Conservation (phyloP, 2,888 invertebrate genomes). For the Syrista parreyssii region DNA sequence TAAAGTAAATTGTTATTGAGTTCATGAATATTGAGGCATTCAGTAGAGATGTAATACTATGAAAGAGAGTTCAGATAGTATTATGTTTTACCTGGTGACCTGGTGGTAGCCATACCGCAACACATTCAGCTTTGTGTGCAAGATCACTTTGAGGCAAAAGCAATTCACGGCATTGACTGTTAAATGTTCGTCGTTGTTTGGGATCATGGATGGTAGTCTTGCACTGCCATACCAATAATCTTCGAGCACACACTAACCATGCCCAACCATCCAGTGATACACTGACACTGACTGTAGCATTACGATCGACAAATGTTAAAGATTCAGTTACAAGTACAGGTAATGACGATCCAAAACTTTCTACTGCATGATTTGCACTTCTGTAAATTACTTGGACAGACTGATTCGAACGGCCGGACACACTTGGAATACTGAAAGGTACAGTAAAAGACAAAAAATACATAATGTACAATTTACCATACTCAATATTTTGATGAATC, state of each 20-base stretch:
- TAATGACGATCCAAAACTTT: conserved; percentile 83
- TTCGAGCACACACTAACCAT: conserved; percentile 87
- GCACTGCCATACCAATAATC: conserved; percentile 87
- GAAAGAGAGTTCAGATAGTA: background rate
- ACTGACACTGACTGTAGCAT: conserved; percentile 72
- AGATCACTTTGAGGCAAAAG: conserved; percentile 92
- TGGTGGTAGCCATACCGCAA: conserved; percentile 75
- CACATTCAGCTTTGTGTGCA: conserved; percentile 88
- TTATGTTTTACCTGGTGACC: conserved; percentile 67
- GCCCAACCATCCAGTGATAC: conserved; percentile 80
- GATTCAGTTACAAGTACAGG: conserved; percentile 92
- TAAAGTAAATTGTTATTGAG: background rate
- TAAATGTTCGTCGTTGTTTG: conserved; percentile 65
- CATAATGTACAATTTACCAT: conserved; percentile 25
- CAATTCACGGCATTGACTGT: conserved; percentile 83
- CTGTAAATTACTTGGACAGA: conserved; percentile 82
- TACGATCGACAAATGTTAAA: conserved; percentile 80
- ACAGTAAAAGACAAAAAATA: background rate
- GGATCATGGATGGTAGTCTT: conserved; percentile 66
- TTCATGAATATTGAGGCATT: background rate
- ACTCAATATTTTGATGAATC: no score
- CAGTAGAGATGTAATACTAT: background rate
- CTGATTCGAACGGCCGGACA: conserved; percentile 74
- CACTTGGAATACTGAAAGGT: conserved; percentile 67
- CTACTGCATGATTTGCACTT: conserved; percentile 79